Conservation (phyloP, 2,797 vertebrate species). For the Spea hammondii region DNA sequence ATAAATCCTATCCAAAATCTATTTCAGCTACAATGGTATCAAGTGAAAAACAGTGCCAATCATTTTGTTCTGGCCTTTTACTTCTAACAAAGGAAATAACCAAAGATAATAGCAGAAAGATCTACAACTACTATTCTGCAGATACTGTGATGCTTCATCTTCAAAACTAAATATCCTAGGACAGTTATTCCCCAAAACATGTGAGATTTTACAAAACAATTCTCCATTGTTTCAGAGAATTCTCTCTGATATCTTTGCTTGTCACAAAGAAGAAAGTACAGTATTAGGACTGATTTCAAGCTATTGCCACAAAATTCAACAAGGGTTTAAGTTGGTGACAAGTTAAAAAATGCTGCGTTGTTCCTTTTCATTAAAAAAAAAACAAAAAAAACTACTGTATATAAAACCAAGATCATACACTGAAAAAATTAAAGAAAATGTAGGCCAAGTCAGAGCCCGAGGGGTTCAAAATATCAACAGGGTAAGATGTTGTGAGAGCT, state of each 20-base stretch:
- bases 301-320: constrained; percentile 15
- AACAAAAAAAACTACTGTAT: background rate
- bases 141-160: constrained; percentile 41
- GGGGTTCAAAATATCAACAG: constrained; percentile 16
- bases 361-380: background rate
- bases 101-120: constrained; percentile 44
- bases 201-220: constrained; percentile 30
- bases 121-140: constrained; percentile 32
- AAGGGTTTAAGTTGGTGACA: background rate
- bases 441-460: background rate
- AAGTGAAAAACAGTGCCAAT: constrained; percentile 48
- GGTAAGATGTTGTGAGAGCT: constrained; percentile 8
- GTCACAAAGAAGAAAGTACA: constrained; percentile 8
- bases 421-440: constrained; percentile 5
- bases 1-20: constrained; percentile 49
- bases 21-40: constrained; percentile 36
- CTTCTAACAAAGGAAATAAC: constrained; percentile 49
- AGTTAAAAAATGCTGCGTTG: constrained; percentile 6
- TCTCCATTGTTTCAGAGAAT: constrained; percentile 33
- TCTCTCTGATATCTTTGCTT: constrained; percentile 19
- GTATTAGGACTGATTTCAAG: constrained; percentile 28
- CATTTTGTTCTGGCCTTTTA: constrained; percentile 48
- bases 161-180: constrained; percentile 40
- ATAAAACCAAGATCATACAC: constrained; percentile 11
- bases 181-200: constrained; percentile 14